phyloP scores from a whole-genome alignment of 2,797 vertebrate species.

The Artibeus lituratus region DNA sequence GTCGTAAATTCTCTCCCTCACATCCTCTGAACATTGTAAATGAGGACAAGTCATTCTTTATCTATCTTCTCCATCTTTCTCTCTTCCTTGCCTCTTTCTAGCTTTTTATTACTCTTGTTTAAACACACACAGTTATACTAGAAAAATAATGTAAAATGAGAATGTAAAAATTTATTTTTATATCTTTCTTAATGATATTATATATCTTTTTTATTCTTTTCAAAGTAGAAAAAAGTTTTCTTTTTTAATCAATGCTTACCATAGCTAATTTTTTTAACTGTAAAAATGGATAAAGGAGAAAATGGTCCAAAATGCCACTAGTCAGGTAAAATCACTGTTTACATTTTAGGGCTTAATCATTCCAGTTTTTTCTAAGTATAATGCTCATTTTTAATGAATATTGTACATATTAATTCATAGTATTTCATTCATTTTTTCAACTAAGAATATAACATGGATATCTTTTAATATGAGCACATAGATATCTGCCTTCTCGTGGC shows the following conservation, averaged over 20 bases:
- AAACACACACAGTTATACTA: background rate
- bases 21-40: background rate
- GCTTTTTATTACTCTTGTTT: background rate
- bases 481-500: background rate
- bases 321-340: background rate
- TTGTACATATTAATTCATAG: background rate
- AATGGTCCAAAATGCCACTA: background rate
- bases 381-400: background rate
- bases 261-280: background rate
- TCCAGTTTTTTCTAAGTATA: background rate
- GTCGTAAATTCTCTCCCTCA: background rate
- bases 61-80: background rate
- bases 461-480: background rate
- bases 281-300: background rate
- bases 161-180: background rate
- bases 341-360: background rate
- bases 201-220: background rate
- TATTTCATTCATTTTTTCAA: background rate
- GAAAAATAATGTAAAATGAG: background rate
- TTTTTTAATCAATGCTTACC: background rate
- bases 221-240: background rate
- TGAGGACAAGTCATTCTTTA: background rate
- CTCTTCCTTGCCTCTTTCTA: background rate
- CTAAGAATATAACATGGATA: background rate
- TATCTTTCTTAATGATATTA: background rate